phyloP scores from a whole-genome alignment of 2,113 vertebrate species.

The Dendrocopos noguchii region DNA sequence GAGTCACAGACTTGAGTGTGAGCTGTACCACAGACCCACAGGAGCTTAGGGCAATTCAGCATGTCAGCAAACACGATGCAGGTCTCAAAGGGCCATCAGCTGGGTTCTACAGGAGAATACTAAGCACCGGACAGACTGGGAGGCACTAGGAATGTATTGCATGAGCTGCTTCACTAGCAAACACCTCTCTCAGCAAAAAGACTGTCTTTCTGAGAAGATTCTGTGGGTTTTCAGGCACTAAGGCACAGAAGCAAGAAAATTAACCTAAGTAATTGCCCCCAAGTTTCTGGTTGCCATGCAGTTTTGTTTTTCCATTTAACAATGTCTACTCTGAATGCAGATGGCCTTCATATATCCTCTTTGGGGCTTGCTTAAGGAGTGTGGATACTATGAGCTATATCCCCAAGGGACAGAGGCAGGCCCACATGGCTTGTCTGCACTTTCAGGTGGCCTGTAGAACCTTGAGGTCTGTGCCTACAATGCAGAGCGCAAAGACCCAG shows the following conservation, averaged over 20 bases:
- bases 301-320: background rate
- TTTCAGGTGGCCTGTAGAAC: background rate
- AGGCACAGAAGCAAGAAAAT: background rate
- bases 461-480: background rate
- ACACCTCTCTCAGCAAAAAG: background rate
- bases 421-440: background rate
- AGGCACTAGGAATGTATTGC: background rate
- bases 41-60: background rate
- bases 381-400: background rate
- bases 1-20: background rate
- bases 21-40: background rate
- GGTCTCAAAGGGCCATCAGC: background rate
- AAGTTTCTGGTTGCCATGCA: background rate
- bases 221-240: background rate
- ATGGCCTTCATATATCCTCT: background rate
- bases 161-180: background rate
- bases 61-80: background rate
- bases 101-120: background rate
- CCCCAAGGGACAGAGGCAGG: background rate
- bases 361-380: background rate
- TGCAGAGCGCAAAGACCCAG: background rate
- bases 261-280: background rate
- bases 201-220: background rate
- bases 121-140: background rate
- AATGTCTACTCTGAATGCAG: background rate